Evolutionary conservation across 2,888 invertebrate genomes (phyloP), one percentile per base, ranked within the genome.

Genomic region (Euphydryas editha): DNA sequence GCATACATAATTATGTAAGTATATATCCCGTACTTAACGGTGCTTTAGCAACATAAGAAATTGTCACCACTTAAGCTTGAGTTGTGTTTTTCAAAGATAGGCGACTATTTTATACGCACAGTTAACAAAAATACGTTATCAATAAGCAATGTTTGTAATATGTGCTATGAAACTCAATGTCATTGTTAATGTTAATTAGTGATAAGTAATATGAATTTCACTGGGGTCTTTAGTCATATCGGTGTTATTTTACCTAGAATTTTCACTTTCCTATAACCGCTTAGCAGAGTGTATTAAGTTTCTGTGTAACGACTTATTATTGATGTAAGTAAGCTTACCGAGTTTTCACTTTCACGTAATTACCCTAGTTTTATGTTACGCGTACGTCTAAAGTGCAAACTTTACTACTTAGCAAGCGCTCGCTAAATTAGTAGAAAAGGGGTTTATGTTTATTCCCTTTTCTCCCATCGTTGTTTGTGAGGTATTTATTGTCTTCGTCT

Each of bases 291-390:
- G n/a, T 8, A 30, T 17, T 15, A 30, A 55, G 39, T 36, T 44
- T 13, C 36, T 36, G 57, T 5, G 55, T 47, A 47, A 46, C 20
- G 47, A 20, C 20, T 13, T 47, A 21, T 47, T 47, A 17, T 63
- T 42, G 18, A 2, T 24, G 37, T 56, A 49, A 58, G 63, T 63
- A 63, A 63, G 49, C 63, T 63, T 58, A 51, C 57, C 30, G 18
- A 30, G 63, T 58, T 63, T 63, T 63, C 63, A 42, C 63, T 63
- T 63, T 58, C 42, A 58, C 42, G 58, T 58, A 42, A 20, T 63
- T 42, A 63, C n/a, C 57, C 39, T 37, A 58, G 62, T 63, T 63
- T 62, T 51, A 63, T 58, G 21, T 63, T 58, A 63, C 62, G 20
- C 18, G 30, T 21, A 17, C 21, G 37, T 51, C 18, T 44, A 42